Conservation (phyloP, 2,113 vertebrate genomes). For the Pardalotus punctatus region DNA sequence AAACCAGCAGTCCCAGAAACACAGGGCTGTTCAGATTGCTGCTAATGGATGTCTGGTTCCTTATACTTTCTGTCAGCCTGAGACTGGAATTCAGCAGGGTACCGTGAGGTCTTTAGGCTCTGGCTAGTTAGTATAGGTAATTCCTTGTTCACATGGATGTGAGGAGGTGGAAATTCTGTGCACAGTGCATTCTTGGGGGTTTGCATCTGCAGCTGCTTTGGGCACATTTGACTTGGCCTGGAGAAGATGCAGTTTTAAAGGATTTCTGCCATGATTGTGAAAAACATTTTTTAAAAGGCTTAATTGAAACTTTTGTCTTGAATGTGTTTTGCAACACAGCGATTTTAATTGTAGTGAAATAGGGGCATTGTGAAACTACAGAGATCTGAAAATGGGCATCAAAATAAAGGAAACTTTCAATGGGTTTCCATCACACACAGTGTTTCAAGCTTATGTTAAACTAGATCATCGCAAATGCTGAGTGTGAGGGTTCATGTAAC, state of each 20-base stretch:
- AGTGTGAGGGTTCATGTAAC: not conserved
- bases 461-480: accelerated
- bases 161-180: not conserved
- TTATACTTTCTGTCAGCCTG: not conserved
- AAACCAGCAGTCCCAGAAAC: not conserved
- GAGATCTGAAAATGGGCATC: slow-evolving; percentile 24
- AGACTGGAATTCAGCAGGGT: not conserved
- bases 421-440: not conserved
- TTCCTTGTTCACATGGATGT: not conserved
- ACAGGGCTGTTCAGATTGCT: not conserved
- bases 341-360: slow-evolving; percentile 6
- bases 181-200: accelerated
- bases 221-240: not conserved
- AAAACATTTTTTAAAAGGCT: not conserved
- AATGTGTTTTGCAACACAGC: not conserved
- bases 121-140: not conserved
- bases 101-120: accelerated
- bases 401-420: slow-evolving; percentile 12
- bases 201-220: not conserved
- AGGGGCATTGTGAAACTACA: not conserved
- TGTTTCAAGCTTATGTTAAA: not conserved
- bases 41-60: not conserved
- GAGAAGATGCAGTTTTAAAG: not conserved
- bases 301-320: slow-evolving; percentile 20
- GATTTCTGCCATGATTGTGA: not conserved